Conservation (phyloP, 37 sponge, comb jelly and placozoan species). For the Trichoplax adhaerens region DNA sequence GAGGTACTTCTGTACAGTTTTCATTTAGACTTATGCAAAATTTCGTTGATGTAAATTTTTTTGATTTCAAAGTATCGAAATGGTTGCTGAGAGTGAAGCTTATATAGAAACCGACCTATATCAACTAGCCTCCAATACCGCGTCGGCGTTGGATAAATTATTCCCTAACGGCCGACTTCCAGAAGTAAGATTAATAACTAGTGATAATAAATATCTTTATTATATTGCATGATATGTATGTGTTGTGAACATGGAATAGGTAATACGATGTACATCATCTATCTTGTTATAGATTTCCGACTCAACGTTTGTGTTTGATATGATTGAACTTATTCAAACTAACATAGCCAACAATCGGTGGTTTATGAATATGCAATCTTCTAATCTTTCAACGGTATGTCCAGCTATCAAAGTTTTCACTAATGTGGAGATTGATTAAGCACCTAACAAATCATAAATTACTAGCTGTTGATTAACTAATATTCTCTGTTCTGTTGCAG, state of each 20-base stretch:
- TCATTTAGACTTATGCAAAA: neutral
- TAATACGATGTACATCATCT: too few relatives aligned
- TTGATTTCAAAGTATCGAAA: conserved; percentile 20
- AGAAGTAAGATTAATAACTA: conserved; percentile 1
- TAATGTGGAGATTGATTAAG: conserved; percentile 15
- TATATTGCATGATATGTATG: neutral
- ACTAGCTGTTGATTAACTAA: too few relatives aligned
- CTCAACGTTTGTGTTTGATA: conserved; percentile 8
- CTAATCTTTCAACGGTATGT: too few relatives aligned
- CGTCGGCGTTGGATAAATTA: conserved; percentile 22
- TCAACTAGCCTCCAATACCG: conserved; percentile 10
- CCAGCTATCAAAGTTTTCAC: conserved; percentile 6
- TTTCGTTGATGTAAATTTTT: neutral
- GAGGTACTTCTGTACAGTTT: neutral
- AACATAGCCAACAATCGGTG: conserved; percentile 10
- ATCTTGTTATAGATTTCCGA: too few relatives aligned
- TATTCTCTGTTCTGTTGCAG: neutral
- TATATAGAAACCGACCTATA: conserved; percentile 19
- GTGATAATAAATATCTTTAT: neutral
- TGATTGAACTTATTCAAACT: conserved; percentile 33
- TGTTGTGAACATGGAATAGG: too few relatives aligned
- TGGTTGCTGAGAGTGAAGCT: conserved; percentile 13
- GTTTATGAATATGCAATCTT: conserved; percentile 32
- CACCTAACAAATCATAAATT: too few relatives aligned
- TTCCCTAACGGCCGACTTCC: conserved; percentile 22